Evolutionary conservation across 2,797 vertebrate species (phyloP), one percentile per base, ranked within the genome.

Genomic region (Argentina silus): DNA sequence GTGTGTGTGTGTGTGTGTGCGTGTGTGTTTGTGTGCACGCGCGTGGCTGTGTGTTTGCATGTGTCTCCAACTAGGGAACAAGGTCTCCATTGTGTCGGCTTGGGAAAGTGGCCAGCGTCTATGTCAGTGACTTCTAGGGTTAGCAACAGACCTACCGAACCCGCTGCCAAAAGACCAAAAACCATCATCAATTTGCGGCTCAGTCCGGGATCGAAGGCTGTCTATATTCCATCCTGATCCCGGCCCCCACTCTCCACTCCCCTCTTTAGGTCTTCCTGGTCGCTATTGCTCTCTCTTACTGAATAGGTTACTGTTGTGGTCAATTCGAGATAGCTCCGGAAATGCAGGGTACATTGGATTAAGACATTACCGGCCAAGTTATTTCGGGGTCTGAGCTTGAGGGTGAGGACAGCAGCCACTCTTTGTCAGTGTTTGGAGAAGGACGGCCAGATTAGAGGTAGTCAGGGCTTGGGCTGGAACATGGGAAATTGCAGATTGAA

Each of bases 341-440:
- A 82, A 72, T 45, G 43, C 4, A 55, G 70, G 76, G 77, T 75
- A 86, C 75, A 83, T 78, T 84, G 23, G 69, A 83, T 84, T 78
- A 79, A 78, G 55, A 69, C 48, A 78, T 84, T 83, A 80, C 69
- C 43, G 57, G 69, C 59, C 23, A 44, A 55, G 64, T 80, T 78
- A 78, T 84, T 83, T 75, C 63, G 61, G 75, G 48, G n/a, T 73
- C 69, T 45, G 36, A 69, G 36, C n/a, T 2, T 19, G 67, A 27
- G 43, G 44, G 43, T 45, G 67, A 69, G 56, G 56, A 59, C 56
- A 59, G 23, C 11, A 21, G 21, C 56, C 10, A 10, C 9, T 69
- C 12, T 14, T 2, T 69, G 0, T 43, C 23, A 7, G 17, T 23
- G 19, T 19, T 10, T 11, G 3, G 17, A 14, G 27, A 6, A 61